These are phyloP conservation scores for Matsumyia berberina DNA, from an alignment of 2,888 invertebrate genomes.

Conservation along the genomic window DNA sequence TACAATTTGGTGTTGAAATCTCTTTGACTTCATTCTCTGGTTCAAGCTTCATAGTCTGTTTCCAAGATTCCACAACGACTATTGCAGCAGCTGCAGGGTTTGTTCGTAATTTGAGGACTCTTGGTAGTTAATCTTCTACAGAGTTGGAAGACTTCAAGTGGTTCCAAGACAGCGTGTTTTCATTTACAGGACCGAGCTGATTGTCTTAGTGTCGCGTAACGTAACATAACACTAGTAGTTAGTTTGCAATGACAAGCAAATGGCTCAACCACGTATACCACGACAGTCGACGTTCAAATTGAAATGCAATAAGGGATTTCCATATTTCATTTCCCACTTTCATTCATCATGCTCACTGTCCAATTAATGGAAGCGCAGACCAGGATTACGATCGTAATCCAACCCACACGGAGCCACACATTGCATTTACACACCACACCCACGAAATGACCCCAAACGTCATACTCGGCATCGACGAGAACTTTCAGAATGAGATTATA, in stretches of 20 bases:
- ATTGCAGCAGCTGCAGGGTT: too few species aligned
- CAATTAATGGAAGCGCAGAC: conserved; percentile 46
- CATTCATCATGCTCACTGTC: conserved; percentile 58
- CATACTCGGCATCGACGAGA: conserved; percentile 27
- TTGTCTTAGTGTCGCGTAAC: too few species aligned
- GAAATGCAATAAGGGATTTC: conserved; percentile 25
- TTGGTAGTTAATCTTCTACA: too few species aligned
- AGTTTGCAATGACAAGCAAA: background rate
- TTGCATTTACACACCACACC: conserved; percentile 20
- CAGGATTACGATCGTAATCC: conserved; percentile 63
- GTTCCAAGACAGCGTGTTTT: too few species aligned
- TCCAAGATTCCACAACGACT: too few species aligned
- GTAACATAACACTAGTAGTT: too few species aligned
- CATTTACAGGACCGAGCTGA: too few species aligned
- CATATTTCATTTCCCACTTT: conserved; percentile 7
- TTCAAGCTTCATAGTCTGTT: too few species aligned
- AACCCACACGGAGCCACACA: conserved; percentile 50
- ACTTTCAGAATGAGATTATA: conserved; percentile 54
- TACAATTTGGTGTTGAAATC: too few species aligned
- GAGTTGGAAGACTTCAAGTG: too few species aligned
- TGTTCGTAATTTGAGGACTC: too few species aligned
- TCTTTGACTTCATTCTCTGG: too few species aligned
- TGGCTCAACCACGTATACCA: conserved; percentile 1
- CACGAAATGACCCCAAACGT: conserved; percentile 31
- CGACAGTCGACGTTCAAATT: conserved; percentile 11